Evolutionary conservation across 2,113 vertebrate genomes (phyloP), one percentile per base, ranked within the genome.

Genomic region (Pachycephala philippinensis): DNA sequence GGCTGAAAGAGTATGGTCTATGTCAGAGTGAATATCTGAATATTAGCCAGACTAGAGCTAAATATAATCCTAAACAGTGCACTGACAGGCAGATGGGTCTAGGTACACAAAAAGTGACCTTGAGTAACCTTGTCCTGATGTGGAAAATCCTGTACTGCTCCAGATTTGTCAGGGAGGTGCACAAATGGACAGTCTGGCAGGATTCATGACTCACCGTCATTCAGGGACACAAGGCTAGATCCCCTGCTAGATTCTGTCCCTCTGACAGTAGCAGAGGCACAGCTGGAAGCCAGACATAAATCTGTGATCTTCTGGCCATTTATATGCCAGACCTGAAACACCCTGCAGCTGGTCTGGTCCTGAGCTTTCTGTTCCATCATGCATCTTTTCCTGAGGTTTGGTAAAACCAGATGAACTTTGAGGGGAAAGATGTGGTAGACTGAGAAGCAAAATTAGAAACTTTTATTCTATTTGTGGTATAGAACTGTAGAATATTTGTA

Each of bases 31-130:
- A 96, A 88, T 84, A 37, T 45, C n/a, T 94, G 72, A 68, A 84
- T 96, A 84, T 89, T 92, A 92, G 85, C 76, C 79, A 92, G 76
- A 53, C 56, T 78, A 19, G 59, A 90, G 57, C 90, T 96, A 95
- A 90, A 90, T 92, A 89, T 92, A 95, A 81, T 83, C 79, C 37
- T 68, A 20, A 92, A 68, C 82, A 90, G 76, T 49, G 57, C 57
- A 77, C 60, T 77, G 82, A 44, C 49, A 68, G 64, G 68, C 90
- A 70, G 56, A 89, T 84, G 49, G 56, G 54, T 80, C 68, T 90
- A 75, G 65, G 56, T 61, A 78, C 76, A 90, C 60, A 60, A 40
- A 76, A 80, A 44, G 3, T 81, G 79, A 80, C 86, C 90, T 68
- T 71, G 49, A 81, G 40, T 90, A 93, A 95, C 83, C 60, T 75